Percentiles rank a stretch among this genome's conserved stretches.
Evolutionary conservation across 2,888 invertebrate genomes (phyloP).

Genomic region (Sipha maydis): DNA sequence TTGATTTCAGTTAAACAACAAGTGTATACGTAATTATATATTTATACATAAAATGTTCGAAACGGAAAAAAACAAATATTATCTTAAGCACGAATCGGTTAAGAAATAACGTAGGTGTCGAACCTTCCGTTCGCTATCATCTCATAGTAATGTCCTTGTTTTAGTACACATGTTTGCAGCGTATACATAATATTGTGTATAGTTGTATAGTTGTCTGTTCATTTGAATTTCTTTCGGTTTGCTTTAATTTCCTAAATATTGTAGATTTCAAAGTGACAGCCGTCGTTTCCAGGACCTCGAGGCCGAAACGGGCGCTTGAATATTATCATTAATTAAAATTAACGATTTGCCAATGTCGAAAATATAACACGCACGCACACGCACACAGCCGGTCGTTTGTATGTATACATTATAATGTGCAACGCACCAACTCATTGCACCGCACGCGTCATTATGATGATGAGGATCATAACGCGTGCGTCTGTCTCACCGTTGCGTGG

Average conservation of each 20-base stretch:
- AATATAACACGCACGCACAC: neutral
- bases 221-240: neutral
- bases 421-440: too few species aligned
- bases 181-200: neutral
- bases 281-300: neutral
- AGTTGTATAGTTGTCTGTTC: neutral
- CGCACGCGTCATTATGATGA: too few species aligned
- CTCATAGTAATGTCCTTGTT: neutral
- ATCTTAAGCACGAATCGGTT: conserved; percentile 28
- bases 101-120: neutral
- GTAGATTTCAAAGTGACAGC: conserved; percentile 5
- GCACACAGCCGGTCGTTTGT: too few species aligned
- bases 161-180: neutral
- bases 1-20: neutral
- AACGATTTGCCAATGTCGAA: conserved; percentile 12
- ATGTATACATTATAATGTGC: too few species aligned
- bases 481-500: too few species aligned
- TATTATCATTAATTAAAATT: neutral
- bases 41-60: neutral
- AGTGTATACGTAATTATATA: neutral
- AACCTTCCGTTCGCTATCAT: neutral
- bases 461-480: too few species aligned
- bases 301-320: neutral
- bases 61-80: neutral
- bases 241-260: neutral